Evolutionary conservation across 2,797 vertebrate genomes (phyloP).

Genomic region (Perodicticus potto): DNA sequence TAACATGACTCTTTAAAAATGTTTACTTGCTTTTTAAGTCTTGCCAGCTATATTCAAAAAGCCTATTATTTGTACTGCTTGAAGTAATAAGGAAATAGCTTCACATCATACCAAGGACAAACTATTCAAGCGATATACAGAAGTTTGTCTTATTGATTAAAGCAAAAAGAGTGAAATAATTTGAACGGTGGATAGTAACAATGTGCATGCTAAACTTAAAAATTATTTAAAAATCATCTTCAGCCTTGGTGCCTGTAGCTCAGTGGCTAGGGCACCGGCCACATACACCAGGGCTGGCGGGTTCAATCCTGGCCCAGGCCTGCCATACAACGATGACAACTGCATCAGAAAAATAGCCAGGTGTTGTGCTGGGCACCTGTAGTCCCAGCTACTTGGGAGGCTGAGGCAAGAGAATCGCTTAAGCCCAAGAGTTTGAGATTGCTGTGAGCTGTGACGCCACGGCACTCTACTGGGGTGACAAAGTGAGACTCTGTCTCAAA

Average conservation of each 20-base stretch:
- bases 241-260: not conserved
- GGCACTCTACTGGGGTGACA: too few species aligned
- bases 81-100: conserved; percentile 38
- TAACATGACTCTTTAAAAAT: conserved; percentile 58
- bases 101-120: conserved; percentile 33
- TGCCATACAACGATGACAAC: too few species aligned
- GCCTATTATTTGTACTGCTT: not conserved
- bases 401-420: too few species aligned
- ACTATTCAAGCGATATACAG: not conserved
- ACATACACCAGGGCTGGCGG: too few species aligned
- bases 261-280: too few species aligned
- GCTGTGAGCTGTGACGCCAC: too few species aligned
- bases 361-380: too few species aligned
- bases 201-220: conserved; percentile 57
- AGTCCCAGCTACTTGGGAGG: too few species aligned
- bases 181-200: conserved; percentile 45
- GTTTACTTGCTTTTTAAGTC: conserved; percentile 51
- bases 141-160: conserved; percentile 48
- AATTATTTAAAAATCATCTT: conserved; percentile 57
- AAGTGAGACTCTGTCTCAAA: too few species aligned
- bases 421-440: too few species aligned
- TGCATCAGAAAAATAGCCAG: too few species aligned
- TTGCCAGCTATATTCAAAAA: conserved; percentile 44
- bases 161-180: conserved; percentile 62
- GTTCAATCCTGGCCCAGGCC: too few species aligned